Percentiles rank a stretch among this genome's conserved stretches.
These are phyloP conservation scores for Nematolebias whitei DNA, from an alignment of 2,113 vertebrate species.

Conservation along the genomic window DNA sequence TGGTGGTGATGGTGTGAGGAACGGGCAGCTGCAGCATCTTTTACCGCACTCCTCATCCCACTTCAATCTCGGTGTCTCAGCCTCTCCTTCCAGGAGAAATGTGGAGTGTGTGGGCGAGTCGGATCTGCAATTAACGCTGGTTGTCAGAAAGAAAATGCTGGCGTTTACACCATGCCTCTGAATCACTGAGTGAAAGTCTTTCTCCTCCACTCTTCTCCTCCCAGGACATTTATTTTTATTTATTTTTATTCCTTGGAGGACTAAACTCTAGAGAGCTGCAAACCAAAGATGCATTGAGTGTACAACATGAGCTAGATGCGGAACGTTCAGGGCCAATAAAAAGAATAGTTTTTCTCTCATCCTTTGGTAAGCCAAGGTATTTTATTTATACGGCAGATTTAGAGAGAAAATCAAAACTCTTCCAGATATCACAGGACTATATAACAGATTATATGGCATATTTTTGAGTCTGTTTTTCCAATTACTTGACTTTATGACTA, in stretches of 20 bases:
- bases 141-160: constrained; percentile 82
- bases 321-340: constrained; percentile 69
- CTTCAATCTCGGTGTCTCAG: constrained; percentile 79
- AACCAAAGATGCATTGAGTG: constrained; percentile 62
- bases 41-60: constrained; percentile 76
- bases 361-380: constrained; percentile 65
- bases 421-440: constrained; percentile 15
- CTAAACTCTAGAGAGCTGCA: constrained; percentile 67
- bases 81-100: constrained; percentile 79
- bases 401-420: constrained; percentile 11
- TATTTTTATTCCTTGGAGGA: constrained; percentile 61
- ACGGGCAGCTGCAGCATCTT: constrained; percentile 75
- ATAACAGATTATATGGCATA: constrained; percentile 8
- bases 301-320: constrained; percentile 59
- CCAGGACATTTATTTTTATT: constrained; percentile 65
- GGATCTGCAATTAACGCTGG: constrained; percentile 83
- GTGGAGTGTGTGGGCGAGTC: constrained; percentile 82
- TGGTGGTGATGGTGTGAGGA: constrained; percentile 60
- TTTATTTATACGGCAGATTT: constrained; percentile 43
- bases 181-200: constrained; percentile 80
- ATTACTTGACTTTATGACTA: not conserved
- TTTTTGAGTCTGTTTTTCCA: not conserved
- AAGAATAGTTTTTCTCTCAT: constrained; percentile 66
- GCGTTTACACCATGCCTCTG: constrained; percentile 80
- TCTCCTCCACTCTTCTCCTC: constrained; percentile 67